Base-by-base conservation (phyloP, 92 coral and sea anemone genomes). In the Porites cylindrica region DNA sequence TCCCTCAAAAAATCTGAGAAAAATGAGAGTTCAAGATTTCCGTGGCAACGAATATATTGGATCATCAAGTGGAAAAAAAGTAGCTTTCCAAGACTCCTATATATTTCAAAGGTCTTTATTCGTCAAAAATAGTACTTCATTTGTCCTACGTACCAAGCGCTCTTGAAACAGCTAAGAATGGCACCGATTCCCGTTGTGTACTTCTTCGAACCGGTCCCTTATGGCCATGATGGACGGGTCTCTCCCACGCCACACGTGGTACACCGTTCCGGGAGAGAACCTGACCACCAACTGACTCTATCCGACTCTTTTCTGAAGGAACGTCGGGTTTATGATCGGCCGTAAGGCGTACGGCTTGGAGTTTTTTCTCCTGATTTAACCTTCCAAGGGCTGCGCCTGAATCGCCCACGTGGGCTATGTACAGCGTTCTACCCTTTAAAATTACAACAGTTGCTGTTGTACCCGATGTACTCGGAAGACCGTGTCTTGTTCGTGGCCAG, bases 401-500 rank as follows among this genome's bases (percentile, higher is more conserved):
- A 69, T 96, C 99, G 1, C 99, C 99, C 23, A 96, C 99, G 75
- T 96, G 96, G 29, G 99, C 99, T 43, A 96, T 94, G 81, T 88
- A 96, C 92, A 96, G 92, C 78, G 94, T 95, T 63, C 92, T 92
- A 14, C 97, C 98, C 11, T 95, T 93, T 16, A 96, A 82, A 53
- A 96, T 91, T 13, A 96, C 96, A 24, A 92, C 88, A 2, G 99
- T 92, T 14, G 93, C 99, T 1, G 99, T 96, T 0, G 99, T 96
- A 51, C 99, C 99, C 12, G 99, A 85, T 14, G 99, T 96, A 67
- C 99, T 96, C 17, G 99, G 98, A 13, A 96, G 94, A 12, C 99
- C 99, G 61, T 96, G 96, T 78, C 95, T 87, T 58, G 99, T 96
- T 72, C 96, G 96, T 64, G 99, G 99, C 99, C 99, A 96, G 8